These are phyloP conservation scores for Steinernema scapterisci DNA, from an alignment of 2,888 invertebrate genomes.

Conservation along the genomic window DNA sequence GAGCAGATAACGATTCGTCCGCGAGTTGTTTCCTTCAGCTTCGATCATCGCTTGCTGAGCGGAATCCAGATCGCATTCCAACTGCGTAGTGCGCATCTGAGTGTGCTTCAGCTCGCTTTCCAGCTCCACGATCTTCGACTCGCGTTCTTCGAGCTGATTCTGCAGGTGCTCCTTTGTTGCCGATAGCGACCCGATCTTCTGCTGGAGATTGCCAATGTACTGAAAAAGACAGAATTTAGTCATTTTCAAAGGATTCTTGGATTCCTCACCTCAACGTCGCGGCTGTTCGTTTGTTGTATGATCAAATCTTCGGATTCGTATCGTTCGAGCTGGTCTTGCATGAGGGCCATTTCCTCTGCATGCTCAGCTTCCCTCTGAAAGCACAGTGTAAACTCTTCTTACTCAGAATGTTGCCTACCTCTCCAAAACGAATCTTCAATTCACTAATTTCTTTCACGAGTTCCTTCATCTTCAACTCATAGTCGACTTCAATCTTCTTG, in stretches of 20 bases:
- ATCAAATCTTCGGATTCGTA: neutral
- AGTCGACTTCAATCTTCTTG: neutral
- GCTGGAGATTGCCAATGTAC: slow-evolving; percentile 39
- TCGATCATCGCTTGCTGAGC: slow-evolving; percentile 38
- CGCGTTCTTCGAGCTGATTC: slow-evolving; percentile 31
- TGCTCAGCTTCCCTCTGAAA: neutral
- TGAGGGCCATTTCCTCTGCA: neutral
- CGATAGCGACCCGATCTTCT: slow-evolving; percentile 38
- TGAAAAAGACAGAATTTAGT: slow-evolving; percentile 34
- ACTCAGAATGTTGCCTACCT: neutral
- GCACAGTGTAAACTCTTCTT: too few species aligned
- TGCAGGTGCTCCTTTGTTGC: slow-evolving; percentile 39
- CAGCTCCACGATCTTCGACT: slow-evolving; percentile 22
- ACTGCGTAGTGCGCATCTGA: neutral
- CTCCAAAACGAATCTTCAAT: neutral
- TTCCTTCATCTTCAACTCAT: neutral
- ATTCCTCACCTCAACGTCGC: neutral
- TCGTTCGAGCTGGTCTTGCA: neutral
- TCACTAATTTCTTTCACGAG: neutral
- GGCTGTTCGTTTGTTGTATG: neutral
- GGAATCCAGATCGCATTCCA: slow-evolving; percentile 35
- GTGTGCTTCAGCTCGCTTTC: slow-evolving; percentile 13
- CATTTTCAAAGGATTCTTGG: too few species aligned
- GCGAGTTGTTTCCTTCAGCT: slow-evolving; percentile 25
- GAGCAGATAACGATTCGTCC: slow-evolving; percentile 33